A percentile compares a stretch with the other conserved stretches of the same genome.
Evolutionary conservation across 2,888 invertebrate species (phyloP).

Genomic region (Timandra comae): DNA sequence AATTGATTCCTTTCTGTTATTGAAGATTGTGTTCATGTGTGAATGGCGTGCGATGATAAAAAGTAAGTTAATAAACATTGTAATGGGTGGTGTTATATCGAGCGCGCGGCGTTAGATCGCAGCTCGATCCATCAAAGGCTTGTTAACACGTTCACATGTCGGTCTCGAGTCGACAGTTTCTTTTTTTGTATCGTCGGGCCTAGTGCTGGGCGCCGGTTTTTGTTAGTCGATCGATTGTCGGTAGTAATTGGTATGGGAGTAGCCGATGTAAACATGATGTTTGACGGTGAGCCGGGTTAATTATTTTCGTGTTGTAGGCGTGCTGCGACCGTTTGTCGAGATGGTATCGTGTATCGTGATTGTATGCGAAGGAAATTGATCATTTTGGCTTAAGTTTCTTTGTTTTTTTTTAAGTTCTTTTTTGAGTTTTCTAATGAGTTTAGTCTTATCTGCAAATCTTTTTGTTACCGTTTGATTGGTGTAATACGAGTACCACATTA

Average conservation of each 20-base stretch:
- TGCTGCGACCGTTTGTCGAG: constrained; percentile 41
- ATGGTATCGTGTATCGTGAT: constrained; percentile 59
- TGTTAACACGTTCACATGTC: constrained; percentile 61
- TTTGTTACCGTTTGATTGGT: too few relatives aligned
- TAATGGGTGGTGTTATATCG: constrained; percentile 29
- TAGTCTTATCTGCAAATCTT: too few relatives aligned
- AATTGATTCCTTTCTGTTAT: constrained; percentile 62
- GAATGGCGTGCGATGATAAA: constrained; percentile 40
- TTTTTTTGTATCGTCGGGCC: constrained; percentile 48
- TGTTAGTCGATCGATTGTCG: constrained; percentile 60
- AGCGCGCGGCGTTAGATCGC: constrained; percentile 52
- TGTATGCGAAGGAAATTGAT: constrained; percentile 56
- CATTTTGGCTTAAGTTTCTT: constrained; percentile 50
- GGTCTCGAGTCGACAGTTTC: constrained; percentile 28
- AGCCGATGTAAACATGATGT: constrained; percentile 72
- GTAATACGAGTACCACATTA: too few relatives aligned
- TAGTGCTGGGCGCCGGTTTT: constrained; percentile 62
- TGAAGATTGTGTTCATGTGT: constrained; percentile 24
- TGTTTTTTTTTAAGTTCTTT: too few relatives aligned
- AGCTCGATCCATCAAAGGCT: constrained; percentile 67
- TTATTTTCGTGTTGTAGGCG: constrained; percentile 74
- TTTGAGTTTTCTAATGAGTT: too few relatives aligned
- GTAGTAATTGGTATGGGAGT: constrained; percentile 74
- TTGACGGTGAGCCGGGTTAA: constrained; percentile 66
- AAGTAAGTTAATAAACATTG: constrained; percentile 37